Conservation (phyloP, 2,888 invertebrate species). For the Drosophila incognita region DNA sequence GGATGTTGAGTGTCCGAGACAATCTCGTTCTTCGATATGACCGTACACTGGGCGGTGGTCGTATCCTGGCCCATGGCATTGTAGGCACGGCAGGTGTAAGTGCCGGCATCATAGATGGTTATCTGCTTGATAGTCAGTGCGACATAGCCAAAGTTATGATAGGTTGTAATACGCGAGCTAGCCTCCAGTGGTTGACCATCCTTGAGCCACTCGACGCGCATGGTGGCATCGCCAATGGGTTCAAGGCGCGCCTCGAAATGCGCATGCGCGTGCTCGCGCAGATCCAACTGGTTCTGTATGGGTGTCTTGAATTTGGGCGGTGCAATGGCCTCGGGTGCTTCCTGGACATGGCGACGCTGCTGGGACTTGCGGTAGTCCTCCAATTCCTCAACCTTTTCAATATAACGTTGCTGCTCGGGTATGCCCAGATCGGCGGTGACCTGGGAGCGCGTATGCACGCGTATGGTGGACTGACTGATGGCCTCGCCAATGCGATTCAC, state of each 20-base stretch:
- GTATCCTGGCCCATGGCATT: conserved; percentile 94
- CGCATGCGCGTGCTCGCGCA: conserved; percentile 96
- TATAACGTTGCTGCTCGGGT: conserved; percentile 95
- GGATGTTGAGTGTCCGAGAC: conserved; percentile 96
- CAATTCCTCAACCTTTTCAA: conserved; percentile 95
- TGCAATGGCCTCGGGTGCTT: conserved; percentile 91
- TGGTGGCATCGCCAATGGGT: conserved; percentile 95
- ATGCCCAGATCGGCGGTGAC: conserved; percentile 95
- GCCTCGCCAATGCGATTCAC: conserved; percentile 96
- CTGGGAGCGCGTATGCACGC: conserved; percentile 91
- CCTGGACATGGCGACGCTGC: conserved; percentile 92
- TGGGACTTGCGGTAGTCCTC: conserved; percentile 93
- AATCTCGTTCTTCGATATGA: conserved; percentile 93
- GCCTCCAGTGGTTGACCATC: conserved; percentile 96
- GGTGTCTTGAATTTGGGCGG: conserved; percentile 95
- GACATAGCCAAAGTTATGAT: conserved; percentile 97
- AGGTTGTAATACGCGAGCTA: conserved; percentile 95
- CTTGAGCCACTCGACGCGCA: conserved; percentile 96
- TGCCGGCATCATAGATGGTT: conserved; percentile 94
- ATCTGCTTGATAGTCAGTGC: conserved; percentile 96
- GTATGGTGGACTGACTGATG: conserved; percentile 91
- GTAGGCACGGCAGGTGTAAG: conserved; percentile 94
- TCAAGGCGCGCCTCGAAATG: conserved; percentile 98
- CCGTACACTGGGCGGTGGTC: conserved; percentile 92
- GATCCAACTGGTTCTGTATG: conserved; percentile 93